These are phyloP conservation scores for roundworm (Caenorhabditis elegans) DNA, from an alignment of 1,140 invertebrate genomes.

Conservation along the genomic window WBcel235 BX284605.5:11840501-11841000, in stretches of 20 bases:
- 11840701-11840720: constrained; percentile 34
- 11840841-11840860: too few relatives aligned
- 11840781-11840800: background rate
- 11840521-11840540: constrained; percentile 46
- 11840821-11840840: background rate
- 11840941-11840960: too few relatives aligned
- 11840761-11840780: constrained; percentile 31
- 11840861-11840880: too few relatives aligned
- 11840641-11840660: background rate
- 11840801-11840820: constrained; percentile 15
- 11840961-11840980: too few relatives aligned
- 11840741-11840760: constrained; percentile 29
- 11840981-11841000: too few relatives aligned
- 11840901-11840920: too few relatives aligned
- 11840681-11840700: constrained; percentile 8
- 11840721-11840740: constrained; percentile 27
- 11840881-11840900: too few relatives aligned
- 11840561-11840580: constrained; percentile 22
- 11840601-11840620: background rate
- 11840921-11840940: too few relatives aligned
- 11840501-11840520: constrained; percentile 56
- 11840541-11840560: constrained; percentile 48
- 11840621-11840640: constrained; percentile 28
- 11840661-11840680: constrained; percentile 28
- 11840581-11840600: constrained; percentile 19